Conservation (phyloP, 2,113 vertebrate genomes). For the Empidonax traillii region DNA sequence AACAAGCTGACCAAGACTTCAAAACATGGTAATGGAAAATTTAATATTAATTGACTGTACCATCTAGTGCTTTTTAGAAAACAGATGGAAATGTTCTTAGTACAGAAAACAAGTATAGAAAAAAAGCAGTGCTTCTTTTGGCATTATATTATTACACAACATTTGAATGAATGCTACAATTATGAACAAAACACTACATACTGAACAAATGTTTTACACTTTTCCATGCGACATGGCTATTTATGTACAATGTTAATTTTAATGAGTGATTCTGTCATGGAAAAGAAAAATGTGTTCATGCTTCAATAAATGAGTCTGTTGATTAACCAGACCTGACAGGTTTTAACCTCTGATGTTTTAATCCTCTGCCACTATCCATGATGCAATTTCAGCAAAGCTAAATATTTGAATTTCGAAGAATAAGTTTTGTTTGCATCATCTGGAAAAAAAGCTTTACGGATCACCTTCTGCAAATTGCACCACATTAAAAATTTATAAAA, state of each 20-base stretch:
- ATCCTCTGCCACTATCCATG: neutral
- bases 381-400: neutral
- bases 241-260: neutral
- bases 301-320: slow-evolving; percentile 15
- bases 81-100: neutral
- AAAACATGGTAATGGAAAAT: neutral
- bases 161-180: neutral
- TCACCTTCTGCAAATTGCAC: neutral
- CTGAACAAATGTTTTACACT: neutral
- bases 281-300: slow-evolving; percentile 49
- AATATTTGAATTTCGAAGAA: slow-evolving; percentile 32
- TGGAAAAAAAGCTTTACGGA: neutral
- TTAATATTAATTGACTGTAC: neutral
- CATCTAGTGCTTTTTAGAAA: neutral
- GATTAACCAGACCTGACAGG: slow-evolving; percentile 37
- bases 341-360: slow-evolving; percentile 44
- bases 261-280: neutral
- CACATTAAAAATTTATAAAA: neutral
- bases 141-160: neutral
- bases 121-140: neutral
- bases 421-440: slow-evolving; percentile 7
- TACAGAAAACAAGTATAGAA: neutral
- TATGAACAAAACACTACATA: neutral
- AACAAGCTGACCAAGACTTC: neutral
- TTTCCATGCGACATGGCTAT: neutral